phyloP scores from a whole-genome alignment of 2,888 invertebrate species.

The Argyra leucocephala region DNA sequence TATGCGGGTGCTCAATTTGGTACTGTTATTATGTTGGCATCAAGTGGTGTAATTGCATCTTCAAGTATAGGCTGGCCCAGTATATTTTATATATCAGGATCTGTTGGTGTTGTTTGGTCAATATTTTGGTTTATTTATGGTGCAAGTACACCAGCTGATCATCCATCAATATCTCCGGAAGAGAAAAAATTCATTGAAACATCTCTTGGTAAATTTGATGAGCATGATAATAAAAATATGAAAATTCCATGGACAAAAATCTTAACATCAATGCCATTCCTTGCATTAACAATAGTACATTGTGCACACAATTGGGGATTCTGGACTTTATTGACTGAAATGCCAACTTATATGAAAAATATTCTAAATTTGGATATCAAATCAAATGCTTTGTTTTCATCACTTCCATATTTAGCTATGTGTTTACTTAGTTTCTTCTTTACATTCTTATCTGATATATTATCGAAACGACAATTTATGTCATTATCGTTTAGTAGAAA shows the following conservation, averaged over 20 bases:
- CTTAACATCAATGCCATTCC: slow-evolving; percentile 64
- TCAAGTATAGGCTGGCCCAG: slow-evolving; percentile 65
- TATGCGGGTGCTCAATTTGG: slow-evolving; percentile 70
- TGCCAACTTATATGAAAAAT: slow-evolving; percentile 68
- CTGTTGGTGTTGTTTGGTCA: slow-evolving; percentile 53
- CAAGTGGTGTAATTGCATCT: slow-evolving; percentile 62
- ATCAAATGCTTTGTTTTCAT: slow-evolving; percentile 59
- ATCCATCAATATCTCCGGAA: slow-evolving; percentile 50
- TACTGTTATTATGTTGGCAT: slow-evolving; percentile 61
- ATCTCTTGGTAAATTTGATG: slow-evolving; percentile 46
- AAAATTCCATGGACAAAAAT: slow-evolving; percentile 66
- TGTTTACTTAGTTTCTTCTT: slow-evolving; percentile 62
- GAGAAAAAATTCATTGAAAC: slow-evolving; percentile 60
- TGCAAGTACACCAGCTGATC: slow-evolving; percentile 54
- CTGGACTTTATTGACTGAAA: slow-evolving; percentile 73
- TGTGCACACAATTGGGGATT: slow-evolving; percentile 68
- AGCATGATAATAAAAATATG: slow-evolving; percentile 28
- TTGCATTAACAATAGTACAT: slow-evolving; percentile 62
- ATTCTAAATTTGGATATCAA: slow-evolving; percentile 63
- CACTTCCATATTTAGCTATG: slow-evolving; percentile 64
- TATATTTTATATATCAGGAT: slow-evolving; percentile 66
- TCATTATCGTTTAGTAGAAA: slow-evolving; percentile 42
- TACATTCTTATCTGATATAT: slow-evolving; percentile 54
- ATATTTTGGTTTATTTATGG: slow-evolving; percentile 53
- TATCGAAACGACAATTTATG: slow-evolving; percentile 35